These are phyloP conservation scores for Microcebus jonahi DNA, from an alignment of 2,113 vertebrate species.

Conservation along the genomic window DNA sequence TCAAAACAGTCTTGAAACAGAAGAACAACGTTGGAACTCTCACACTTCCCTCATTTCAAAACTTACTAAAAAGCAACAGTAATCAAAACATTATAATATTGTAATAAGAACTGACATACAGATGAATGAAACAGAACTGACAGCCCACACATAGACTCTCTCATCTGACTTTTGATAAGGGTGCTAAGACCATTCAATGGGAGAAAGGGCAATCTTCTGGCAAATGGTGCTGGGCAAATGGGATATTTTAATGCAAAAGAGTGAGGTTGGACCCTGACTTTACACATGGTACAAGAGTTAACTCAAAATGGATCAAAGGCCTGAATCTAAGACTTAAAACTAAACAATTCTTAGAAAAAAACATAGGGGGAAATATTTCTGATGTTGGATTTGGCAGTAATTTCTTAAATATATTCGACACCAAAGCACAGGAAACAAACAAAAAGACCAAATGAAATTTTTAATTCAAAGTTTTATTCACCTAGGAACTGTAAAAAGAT, in stretches of 20 bases:
- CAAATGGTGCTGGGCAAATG: neutral
- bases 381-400: neutral
- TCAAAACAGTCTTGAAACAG: neutral
- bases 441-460: neutral
- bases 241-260: neutral
- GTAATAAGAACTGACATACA: neutral
- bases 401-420: conserved; percentile 16
- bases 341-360: neutral
- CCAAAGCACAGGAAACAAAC: neutral
- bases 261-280: neutral
- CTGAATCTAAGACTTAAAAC: conserved; percentile 10
- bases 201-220: neutral
- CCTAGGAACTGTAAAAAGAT: neutral
- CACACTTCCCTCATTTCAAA: neutral
- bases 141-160: neutral
- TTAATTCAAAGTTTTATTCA: conserved; percentile 12
- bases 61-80: neutral
- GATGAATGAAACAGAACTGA: neutral
- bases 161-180: neutral
- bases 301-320: neutral
- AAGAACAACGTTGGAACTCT: neutral
- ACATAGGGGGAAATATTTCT: neutral
- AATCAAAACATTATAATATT: neutral
- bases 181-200: neutral
- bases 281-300: neutral